Evolutionary conservation across 1,140 invertebrate species (phyloP).

Genomic region (Zophobas morio): DNA sequence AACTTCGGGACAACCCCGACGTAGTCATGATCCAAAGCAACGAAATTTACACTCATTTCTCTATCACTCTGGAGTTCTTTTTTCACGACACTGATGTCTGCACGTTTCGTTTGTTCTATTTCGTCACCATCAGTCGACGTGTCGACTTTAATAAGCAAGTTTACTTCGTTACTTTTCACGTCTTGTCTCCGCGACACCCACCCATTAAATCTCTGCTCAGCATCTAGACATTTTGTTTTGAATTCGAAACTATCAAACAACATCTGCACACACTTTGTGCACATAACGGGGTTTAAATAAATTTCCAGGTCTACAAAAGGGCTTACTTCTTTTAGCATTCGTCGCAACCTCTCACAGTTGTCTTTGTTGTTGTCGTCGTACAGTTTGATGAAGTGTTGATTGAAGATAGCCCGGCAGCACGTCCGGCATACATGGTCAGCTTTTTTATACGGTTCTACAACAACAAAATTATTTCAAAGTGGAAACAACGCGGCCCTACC

Average conservation of each 20-base stretch:
- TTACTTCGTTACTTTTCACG: neutral
- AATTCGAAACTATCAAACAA: conserved; percentile 6
- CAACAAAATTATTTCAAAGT: neutral
- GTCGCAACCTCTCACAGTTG: neutral
- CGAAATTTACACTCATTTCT: neutral
- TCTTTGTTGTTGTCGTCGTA: neutral
- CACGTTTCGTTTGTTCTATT: neutral
- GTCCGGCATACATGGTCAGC: neutral
- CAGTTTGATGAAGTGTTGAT: neutral
- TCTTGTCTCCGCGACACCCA: neutral
- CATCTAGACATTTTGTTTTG: neutral
- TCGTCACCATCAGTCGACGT: neutral
- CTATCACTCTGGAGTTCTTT: neutral
- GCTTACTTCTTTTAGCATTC: neutral
- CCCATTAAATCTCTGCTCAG: neutral
- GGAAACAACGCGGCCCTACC: neutral
- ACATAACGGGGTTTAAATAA: neutral
- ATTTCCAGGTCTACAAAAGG: neutral
- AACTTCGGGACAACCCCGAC: neutral
- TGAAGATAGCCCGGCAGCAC: neutral
- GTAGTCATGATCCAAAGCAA: neutral
- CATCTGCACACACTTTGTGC: neutral
- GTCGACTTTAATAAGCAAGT: neutral
- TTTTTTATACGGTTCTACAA: neutral
- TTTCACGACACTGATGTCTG: neutral